Conservation (phyloP, 2,797 vertebrate genomes). For the Ctenopoma kingsleyae region DNA sequence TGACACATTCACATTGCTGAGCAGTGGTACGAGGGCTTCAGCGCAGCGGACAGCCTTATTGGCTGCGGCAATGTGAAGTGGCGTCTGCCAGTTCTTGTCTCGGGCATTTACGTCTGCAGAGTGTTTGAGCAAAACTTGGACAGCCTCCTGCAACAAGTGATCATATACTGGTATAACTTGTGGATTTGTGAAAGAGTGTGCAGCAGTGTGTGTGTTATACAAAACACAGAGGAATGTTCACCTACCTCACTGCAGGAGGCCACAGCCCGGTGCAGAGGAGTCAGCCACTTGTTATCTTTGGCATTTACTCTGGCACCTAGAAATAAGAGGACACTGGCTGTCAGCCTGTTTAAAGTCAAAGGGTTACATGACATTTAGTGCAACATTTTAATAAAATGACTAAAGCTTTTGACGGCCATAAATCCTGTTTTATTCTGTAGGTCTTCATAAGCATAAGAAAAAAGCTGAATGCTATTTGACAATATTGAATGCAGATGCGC, state of each 20-base stretch:
- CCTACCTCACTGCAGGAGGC: conserved; percentile 98
- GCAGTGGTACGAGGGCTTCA: conserved; percentile 94
- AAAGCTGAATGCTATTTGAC: conserved; percentile 10
- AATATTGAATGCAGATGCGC: conserved; percentile 35
- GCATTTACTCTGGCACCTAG: conserved; percentile 99
- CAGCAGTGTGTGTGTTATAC: neutral
- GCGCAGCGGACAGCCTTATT: conserved; percentile 98
- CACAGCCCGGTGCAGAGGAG: conserved; percentile 97
- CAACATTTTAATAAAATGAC: conserved; percentile 11
- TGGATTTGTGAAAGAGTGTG: neutral
- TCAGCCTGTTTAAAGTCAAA: conserved; percentile 25
- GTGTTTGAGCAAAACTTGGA: conserved; percentile 97
- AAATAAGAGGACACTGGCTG: conserved; percentile 48
- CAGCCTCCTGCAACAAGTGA: conserved; percentile 88
- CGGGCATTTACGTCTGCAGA: conserved; percentile 97
- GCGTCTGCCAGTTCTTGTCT: conserved; percentile 99
- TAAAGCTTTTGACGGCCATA: neutral
- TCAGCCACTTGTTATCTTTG: conserved; percentile 99
- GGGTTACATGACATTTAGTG: conserved; percentile 1
- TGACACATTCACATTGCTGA: conserved; percentile 97
- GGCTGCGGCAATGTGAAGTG: conserved; percentile 95
- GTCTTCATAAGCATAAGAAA: neutral
- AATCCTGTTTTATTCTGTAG: conserved; percentile 1
- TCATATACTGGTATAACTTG: neutral
- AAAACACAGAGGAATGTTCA: conserved; percentile 1